A percentile compares a stretch with the other conserved stretches of the same genome.
Conservation (phyloP, 2,888 invertebrate species). For the Endotricha flammealis region DNA sequence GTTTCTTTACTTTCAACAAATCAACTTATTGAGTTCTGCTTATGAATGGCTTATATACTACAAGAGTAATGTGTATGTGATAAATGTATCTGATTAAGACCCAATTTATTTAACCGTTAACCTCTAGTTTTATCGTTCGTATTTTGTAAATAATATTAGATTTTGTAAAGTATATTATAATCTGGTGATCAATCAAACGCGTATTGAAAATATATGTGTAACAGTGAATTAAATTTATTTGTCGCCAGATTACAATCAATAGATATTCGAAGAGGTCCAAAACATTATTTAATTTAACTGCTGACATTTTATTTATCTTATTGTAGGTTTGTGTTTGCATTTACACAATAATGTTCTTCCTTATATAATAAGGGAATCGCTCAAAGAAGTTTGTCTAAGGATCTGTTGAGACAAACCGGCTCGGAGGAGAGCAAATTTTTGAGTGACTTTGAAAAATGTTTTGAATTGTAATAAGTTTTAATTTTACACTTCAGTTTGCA, state of each 20-base stretch:
- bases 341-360: conserved; percentile 26
- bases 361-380: conserved; percentile 24
- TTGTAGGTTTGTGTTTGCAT: conserved; percentile 20
- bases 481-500: no score
- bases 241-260: conserved; percentile 13
- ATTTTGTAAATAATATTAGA: conserved; percentile 65
- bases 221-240: conserved; percentile 8
- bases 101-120: conserved; percentile 60
- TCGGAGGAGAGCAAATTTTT: no score
- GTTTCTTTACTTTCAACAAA: conserved; percentile 51
- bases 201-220: no score
- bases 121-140: conserved; percentile 54
- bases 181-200: conserved; percentile 31
- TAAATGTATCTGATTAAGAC: conserved; percentile 65
- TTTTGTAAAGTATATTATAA: conserved; percentile 53
- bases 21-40: conserved; percentile 32
- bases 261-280: conserved; percentile 29
- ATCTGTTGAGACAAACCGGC: no score
- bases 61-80: conserved; percentile 63
- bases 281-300: conserved; percentile 21
- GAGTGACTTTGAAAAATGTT: no score
- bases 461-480: no score
- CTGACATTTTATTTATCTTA: conserved; percentile 11
- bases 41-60: conserved; percentile 43
- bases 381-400: no score